Base-by-base conservation (phyloP, 2,797 vertebrate species). In the Echiichthys vipera region DNA sequence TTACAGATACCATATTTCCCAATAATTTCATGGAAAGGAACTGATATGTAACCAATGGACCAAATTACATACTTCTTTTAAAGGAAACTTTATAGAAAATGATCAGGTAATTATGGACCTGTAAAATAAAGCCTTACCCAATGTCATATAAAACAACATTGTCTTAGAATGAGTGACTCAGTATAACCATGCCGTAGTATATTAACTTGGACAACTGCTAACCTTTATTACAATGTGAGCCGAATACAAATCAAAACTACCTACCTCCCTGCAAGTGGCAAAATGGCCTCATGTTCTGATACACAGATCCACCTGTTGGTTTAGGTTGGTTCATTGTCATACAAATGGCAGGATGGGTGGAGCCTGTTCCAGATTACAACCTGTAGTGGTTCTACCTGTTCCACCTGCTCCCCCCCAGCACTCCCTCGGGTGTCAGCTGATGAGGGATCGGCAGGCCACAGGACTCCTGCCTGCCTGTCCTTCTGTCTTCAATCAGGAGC, bases 341-440 rank as follows among this genome's bases (percentile, higher is more conserved):
- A 72, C 67, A 82, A 80, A 81, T 73, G 65, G 66, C 36, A 3
- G 49, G 14, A 53, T 65, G 85, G 91, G 88, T 72, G 88, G 87
- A 83, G 90, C 59, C 84, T 42, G 61, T 51, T 46, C 59, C 49
- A 37, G 42, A 58, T 53, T 22, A 72, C 53, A 78, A 68, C 56
- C 71, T 69, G 24, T 6, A 81, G 93, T 76, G 56, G 95, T 91
- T 93, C 37, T 91, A 95, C 95, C 94, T 92, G 95, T 95, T 95
- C 49, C 89, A 91, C 94, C 92, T 91, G 94, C 91, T 93, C 84
- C 63, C 32, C 53, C 47, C 57, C 51, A n/a, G 57, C 72, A 71
- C 75, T 78, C 40, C 84, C 76, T 65, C n/a, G 30, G 78, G 81
- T 84, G 89, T 91, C 92, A 85, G 85, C 83, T 85, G 87, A 90